A percentile compares a stretch with the other conserved stretches of the same genome.
These are phyloP conservation scores for Hydractinia echinata DNA, from an alignment of 30 jellyfish, hydroid and myxozoan genomes.

Conservation along the genomic window DNA sequence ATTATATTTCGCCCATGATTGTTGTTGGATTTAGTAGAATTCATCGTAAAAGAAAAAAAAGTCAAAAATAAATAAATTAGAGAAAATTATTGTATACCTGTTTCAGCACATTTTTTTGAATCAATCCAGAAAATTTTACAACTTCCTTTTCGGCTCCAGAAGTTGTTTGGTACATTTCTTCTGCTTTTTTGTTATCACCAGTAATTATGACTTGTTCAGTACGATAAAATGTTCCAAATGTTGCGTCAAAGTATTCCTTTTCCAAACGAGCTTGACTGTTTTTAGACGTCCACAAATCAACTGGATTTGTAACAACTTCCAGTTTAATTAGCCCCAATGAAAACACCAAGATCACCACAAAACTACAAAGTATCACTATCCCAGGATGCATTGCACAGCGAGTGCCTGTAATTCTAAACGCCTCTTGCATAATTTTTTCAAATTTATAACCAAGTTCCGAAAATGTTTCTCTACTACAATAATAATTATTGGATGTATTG, in stretches of 20 bases:
- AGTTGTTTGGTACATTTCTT: slow-evolving; percentile 10
- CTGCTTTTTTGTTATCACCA: slow-evolving; percentile 14
- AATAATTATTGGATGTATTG: too few relatives aligned
- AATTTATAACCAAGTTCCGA: slow-evolving; percentile 40
- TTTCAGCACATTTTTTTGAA: slow-evolving; percentile 65
- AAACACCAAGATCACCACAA: slow-evolving; percentile 30
- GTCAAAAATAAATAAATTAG: too few relatives aligned
- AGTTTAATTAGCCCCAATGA: slow-evolving; percentile 69
- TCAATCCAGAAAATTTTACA: slow-evolving; percentile 52
- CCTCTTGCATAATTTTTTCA: slow-evolving; percentile 37
- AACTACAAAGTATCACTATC: slow-evolving; percentile 48
- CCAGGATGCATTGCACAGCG: slow-evolving; percentile 87
- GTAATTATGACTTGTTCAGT: slow-evolving; percentile 93
- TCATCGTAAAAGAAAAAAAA: too few relatives aligned
- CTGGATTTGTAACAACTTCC: slow-evolving; percentile 82
- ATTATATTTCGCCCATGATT: too few relatives aligned
- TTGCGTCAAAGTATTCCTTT: slow-evolving; percentile 67
- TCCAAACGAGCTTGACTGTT: slow-evolving; percentile 53
- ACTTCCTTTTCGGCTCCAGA: slow-evolving; percentile 31
- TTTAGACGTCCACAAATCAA: slow-evolving; percentile 86
- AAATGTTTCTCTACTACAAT: too few relatives aligned
- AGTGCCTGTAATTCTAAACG: slow-evolving; percentile 69
- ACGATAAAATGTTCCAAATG: slow-evolving; percentile 86
- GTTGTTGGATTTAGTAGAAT: too few relatives aligned
- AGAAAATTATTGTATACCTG: slow-evolving; percentile 27